phyloP scores from a whole-genome alignment of 2,113 vertebrate species.

The Canis aureus region DNA sequence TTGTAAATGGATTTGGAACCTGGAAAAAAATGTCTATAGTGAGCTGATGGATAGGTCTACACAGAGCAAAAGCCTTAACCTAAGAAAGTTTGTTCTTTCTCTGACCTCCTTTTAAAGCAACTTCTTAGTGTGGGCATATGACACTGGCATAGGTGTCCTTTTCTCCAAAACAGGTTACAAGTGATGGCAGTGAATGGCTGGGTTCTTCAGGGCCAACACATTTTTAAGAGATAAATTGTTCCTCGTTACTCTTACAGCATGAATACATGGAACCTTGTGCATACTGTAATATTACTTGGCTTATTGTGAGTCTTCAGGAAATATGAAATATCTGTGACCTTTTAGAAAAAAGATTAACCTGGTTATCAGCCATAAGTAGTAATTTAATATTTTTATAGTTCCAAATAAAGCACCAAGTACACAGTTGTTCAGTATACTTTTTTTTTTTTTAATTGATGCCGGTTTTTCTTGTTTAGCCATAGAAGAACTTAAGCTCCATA shows the following conservation, averaged over 20 bases:
- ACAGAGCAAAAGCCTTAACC: neutral
- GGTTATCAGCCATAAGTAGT: neutral
- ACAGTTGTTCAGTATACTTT: neutral
- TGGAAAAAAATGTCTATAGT: neutral
- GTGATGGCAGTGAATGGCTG: neutral
- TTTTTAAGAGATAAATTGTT: neutral
- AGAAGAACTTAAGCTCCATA: neutral
- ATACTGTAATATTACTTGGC: neutral
- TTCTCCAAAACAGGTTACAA: neutral
- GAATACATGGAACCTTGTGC: neutral
- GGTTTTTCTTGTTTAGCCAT: neutral
- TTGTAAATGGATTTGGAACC: neutral
- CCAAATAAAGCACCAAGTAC: constrained; percentile 15
- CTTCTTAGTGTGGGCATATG: neutral
- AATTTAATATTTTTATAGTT: constrained; percentile 13
- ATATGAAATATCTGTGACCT: neutral
- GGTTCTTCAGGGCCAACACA: neutral
- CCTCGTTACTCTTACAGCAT: neutral
- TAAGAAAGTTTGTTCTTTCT: neutral
- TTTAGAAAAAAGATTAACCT: neutral
- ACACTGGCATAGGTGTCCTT: neutral
- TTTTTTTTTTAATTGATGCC: neutral
- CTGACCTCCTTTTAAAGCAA: neutral
- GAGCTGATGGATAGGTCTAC: neutral
- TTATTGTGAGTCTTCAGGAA: neutral